phyloP scores from a whole-genome alignment of 1,140 invertebrate species.

The Macrocentrus cingulum region DNA sequence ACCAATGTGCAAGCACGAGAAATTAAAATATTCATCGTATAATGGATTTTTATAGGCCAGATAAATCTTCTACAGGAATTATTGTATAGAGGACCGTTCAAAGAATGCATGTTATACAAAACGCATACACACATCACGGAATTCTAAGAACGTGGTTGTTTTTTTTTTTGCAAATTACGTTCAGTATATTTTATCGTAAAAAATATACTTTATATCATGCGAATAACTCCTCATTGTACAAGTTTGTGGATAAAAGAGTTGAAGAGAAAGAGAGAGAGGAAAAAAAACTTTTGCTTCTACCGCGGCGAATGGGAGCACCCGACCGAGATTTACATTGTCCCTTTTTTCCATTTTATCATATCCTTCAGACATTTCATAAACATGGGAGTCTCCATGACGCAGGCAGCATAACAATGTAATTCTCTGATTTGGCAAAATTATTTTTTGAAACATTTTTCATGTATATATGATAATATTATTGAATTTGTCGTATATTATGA shows the following conservation, averaged over 20 bases:
- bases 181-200: too few species aligned
- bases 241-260: too few species aligned
- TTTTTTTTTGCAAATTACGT: too few species aligned
- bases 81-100: too few species aligned
- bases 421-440: too few species aligned
- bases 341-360: slow-evolving; percentile 10
- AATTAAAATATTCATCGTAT: background rate
- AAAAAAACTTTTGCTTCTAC: too few species aligned
- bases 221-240: slow-evolving; percentile 8
- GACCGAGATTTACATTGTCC: slow-evolving; percentile 14
- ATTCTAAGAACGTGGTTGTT: background rate
- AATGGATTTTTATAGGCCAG: background rate
- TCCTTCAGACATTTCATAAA: slow-evolving; percentile 39
- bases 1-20: too few species aligned
- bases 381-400: slow-evolving; percentile 40
- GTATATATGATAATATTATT: too few species aligned
- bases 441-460: too few species aligned
- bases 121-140: background rate
- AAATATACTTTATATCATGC: slow-evolving; percentile 7
- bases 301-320: slow-evolving; percentile 9
- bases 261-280: too few species aligned
- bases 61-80: slow-evolving; percentile 7
- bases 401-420: slow-evolving; percentile 37
- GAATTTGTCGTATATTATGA: too few species aligned
- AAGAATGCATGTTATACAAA: background rate